Evolutionary conservation across 2,888 invertebrate species (phyloP).

Genomic region (Norana najaformis): DNA sequence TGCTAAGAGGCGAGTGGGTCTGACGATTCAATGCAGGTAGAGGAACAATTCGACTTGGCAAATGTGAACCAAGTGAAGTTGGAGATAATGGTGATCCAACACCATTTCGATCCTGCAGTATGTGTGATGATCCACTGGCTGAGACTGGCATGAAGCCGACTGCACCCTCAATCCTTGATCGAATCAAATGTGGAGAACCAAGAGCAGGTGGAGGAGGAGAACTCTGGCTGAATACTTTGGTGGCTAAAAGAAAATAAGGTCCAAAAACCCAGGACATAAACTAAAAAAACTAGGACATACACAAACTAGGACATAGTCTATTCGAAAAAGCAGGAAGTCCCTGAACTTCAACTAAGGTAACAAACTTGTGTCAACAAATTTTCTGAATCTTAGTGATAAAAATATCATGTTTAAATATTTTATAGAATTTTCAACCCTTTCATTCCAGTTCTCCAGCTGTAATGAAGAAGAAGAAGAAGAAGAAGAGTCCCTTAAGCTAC

Average conservation of each 20-base stretch:
- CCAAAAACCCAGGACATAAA: background rate
- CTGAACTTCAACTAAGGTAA: background rate
- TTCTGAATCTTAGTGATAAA: background rate
- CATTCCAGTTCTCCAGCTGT: background rate
- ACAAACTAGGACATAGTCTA: background rate
- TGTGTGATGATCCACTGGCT: background rate
- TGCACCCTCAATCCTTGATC: background rate
- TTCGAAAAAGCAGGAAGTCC: background rate
- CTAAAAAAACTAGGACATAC: background rate
- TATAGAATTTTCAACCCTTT: background rate
- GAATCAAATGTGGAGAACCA: background rate
- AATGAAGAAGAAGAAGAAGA: no score
- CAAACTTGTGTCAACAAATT: background rate
- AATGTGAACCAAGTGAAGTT: background rate
- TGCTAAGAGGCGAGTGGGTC: background rate
- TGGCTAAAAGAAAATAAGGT: background rate
- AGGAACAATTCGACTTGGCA: conserved; percentile 22
- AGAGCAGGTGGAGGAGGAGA: background rate
- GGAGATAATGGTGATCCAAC: background rate
- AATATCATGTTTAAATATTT: no score
- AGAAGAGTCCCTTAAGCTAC: no score
- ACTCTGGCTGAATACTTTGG: background rate
- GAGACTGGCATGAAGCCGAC: conserved; percentile 21
- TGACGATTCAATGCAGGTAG: conserved; percentile 16
- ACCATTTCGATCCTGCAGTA: conserved; percentile 2